These are phyloP conservation scores for Parnassius apollo DNA, from an alignment of 2,888 invertebrate species.

Conservation along the genomic window DNA sequence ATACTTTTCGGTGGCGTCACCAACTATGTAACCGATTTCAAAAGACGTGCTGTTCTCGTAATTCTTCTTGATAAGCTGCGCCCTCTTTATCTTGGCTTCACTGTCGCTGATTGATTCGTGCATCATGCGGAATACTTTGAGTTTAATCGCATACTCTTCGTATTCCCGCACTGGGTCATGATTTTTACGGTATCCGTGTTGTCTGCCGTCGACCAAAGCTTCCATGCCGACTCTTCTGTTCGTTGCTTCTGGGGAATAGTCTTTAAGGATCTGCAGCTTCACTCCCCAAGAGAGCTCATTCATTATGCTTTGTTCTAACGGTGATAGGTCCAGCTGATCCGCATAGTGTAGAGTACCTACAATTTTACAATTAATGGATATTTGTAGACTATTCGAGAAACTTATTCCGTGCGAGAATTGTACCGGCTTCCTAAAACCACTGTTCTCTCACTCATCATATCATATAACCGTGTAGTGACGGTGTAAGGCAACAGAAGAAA, in stretches of 20 bases:
- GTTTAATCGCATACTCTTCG: slow-evolving; percentile 50
- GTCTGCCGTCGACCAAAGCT: slow-evolving; percentile 14
- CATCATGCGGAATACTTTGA: slow-evolving; percentile 63
- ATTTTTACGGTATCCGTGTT: background rate
- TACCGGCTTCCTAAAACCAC: no score
- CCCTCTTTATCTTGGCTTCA: slow-evolving; percentile 54
- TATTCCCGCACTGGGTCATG: background rate
- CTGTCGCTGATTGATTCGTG: slow-evolving; percentile 61
- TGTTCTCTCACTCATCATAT: no score
- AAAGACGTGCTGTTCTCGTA: slow-evolving; percentile 52
- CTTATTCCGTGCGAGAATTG: no score
- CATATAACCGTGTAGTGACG: no score
- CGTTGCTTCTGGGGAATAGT: slow-evolving; percentile 15
- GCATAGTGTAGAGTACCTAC: slow-evolving; percentile 7
- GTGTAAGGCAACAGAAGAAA: no score
- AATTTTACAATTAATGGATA: no score
- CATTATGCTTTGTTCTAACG: slow-evolving; percentile 31
- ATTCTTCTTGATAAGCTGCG: slow-evolving; percentile 49
- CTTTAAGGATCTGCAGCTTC: slow-evolving; percentile 32
- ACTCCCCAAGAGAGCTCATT: slow-evolving; percentile 38
- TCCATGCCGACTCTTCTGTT: slow-evolving; percentile 33
- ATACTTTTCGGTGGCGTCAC: slow-evolving; percentile 54
- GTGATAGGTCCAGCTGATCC: slow-evolving; percentile 8
- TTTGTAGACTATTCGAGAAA: no score
- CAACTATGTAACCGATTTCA: slow-evolving; percentile 56